Evolutionary conservation across 2,113 vertebrate species (phyloP).

Genomic region (Stigmatopora argus): DNA sequence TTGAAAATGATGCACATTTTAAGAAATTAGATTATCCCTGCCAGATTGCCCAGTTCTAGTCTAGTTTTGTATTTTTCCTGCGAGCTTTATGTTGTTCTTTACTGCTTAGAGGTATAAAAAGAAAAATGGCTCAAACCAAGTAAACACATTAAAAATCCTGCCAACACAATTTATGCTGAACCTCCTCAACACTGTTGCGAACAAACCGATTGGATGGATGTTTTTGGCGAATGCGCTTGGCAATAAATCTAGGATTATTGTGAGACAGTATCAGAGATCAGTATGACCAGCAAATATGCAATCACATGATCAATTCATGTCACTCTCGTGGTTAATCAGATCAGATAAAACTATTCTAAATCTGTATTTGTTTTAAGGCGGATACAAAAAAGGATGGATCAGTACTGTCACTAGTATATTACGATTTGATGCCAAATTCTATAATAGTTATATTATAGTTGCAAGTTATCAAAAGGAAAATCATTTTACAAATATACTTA

Average conservation of each 20-base stretch:
- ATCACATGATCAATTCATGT: slow-evolving; percentile 4
- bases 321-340: slow-evolving; percentile 1
- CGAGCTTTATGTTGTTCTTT: too few relatives aligned
- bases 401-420: background rate
- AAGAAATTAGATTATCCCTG: too few relatives aligned
- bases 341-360: background rate
- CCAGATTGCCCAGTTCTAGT: too few relatives aligned
- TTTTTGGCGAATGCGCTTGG: slow-evolving; percentile 5
- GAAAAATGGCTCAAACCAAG: background rate
- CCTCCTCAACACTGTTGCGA: background rate
- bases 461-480: background rate
- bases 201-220: background rate
- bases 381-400: background rate
- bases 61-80: too few relatives aligned
- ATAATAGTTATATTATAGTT: background rate
- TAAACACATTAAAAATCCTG: background rate
- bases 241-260: background rate
- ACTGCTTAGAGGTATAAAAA: too few relatives aligned
- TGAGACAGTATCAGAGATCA: slow-evolving; percentile 1
- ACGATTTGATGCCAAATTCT: background rate
- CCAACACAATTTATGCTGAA: background rate
- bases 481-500: too few relatives aligned
- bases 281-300: background rate
- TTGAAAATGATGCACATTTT: too few relatives aligned
- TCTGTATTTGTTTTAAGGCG: slow-evolving; percentile 1